A percentile compares a stretch with the other conserved stretches of the same genome.
Conservation (phyloP, 2,113 vertebrate genomes). For the Chrysochloris asiatica region DNA sequence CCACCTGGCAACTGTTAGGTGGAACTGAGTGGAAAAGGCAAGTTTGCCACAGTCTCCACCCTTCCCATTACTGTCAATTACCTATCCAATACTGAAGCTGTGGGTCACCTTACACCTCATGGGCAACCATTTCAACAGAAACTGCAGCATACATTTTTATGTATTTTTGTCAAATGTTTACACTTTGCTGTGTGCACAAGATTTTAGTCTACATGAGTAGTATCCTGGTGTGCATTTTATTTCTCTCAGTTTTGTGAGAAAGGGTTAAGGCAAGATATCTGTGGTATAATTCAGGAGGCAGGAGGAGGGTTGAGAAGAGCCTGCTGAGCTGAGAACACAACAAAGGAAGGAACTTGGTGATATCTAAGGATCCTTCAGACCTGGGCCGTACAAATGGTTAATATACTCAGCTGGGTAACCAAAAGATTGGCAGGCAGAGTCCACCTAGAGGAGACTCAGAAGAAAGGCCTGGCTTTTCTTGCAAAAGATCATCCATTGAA, state of each 20-base stretch:
- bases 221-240: neutral
- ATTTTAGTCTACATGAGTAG: neutral
- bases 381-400: neutral
- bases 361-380: fast-evolving
- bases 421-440: neutral
- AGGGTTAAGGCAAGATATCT: neutral
- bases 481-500: neutral
- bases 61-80: neutral
- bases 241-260: neutral
- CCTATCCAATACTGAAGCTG: neutral
- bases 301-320: neutral
- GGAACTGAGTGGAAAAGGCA: neutral
- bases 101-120: too few species aligned
- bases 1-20: too few species aligned
- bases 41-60: neutral
- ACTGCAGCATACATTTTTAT: neutral
- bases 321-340: neutral
- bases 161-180: neutral
- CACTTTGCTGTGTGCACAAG: too few species aligned
- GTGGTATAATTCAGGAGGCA: too few species aligned
- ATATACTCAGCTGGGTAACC: neutral
- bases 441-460: neutral
- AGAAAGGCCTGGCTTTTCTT: neutral
- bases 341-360: neutral
- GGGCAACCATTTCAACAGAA: neutral